A percentile compares a stretch with the other conserved stretches of the same genome.
Evolutionary conservation across 2,888 invertebrate species (phyloP).

Genomic region (Dynastes hyllus): DNA sequence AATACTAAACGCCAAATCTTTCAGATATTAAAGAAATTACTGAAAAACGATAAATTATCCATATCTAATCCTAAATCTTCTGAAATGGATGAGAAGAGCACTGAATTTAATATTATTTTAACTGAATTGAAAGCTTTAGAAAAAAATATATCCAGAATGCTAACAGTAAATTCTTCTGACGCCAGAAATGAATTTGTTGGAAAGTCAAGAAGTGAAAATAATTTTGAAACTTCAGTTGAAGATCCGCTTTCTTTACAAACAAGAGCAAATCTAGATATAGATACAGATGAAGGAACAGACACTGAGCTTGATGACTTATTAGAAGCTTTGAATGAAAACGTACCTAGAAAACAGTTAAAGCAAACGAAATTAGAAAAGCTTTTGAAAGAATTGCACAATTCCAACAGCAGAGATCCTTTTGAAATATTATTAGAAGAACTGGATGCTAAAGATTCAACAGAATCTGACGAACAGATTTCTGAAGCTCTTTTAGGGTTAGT

Average conservation of each 20-base stretch:
- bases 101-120: constrained; percentile 4
- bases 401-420: neutral
- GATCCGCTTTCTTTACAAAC: neutral
- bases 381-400: constrained; percentile 29
- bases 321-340: constrained; percentile 42
- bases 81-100: neutral
- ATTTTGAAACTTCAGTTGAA: constrained; percentile 29
- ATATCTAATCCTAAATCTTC: neutral
- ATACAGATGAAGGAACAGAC: constrained; percentile 44
- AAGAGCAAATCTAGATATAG: neutral
- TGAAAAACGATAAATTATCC: neutral
- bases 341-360: neutral
- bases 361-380: constrained; percentile 15
- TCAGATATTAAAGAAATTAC: constrained; percentile 19
- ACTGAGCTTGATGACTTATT: constrained; percentile 23
- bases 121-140: constrained; percentile 26
- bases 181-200: constrained; percentile 13
- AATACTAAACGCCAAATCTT: constrained; percentile 21
- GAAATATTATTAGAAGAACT: constrained; percentile 1
- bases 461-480: constrained; percentile 6
- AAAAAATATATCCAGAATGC: constrained; percentile 18
- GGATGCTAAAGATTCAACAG: neutral
- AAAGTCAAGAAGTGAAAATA: neutral
- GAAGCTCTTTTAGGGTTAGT: neutral
- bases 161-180: neutral